A percentile compares a stretch with the other conserved stretches of the same genome.
phyloP scores from a whole-genome alignment of 2,797 vertebrate species.

The Selene dorsalis region DNA sequence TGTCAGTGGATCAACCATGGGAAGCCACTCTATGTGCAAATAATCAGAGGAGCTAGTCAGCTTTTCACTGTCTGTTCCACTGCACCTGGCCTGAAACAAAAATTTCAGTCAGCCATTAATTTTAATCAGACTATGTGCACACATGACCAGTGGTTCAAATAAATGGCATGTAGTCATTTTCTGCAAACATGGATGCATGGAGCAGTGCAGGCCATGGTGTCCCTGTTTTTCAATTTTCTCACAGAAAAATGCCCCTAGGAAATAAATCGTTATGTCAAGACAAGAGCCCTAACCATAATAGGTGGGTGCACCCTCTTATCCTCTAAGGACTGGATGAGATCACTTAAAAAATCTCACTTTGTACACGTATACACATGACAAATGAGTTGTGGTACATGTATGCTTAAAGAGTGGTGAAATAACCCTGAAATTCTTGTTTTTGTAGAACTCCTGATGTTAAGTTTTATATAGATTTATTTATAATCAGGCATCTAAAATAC shows the following conservation, averaged over 20 bases:
- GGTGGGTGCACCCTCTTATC: not conserved
- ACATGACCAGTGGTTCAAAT: conserved; percentile 21
- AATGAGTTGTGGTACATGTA: too few relatives aligned
- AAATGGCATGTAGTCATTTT: conserved; percentile 36
- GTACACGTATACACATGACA: too few relatives aligned
- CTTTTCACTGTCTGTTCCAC: conserved; percentile 41
- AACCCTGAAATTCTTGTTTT: too few relatives aligned
- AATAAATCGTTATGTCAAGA: conserved; percentile 4
- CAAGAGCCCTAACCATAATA: not conserved
- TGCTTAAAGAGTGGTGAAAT: too few relatives aligned
- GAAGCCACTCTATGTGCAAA: conserved; percentile 40
- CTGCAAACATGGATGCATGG: conserved; percentile 17
- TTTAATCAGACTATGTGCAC: conserved; percentile 52
- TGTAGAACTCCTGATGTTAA: too few relatives aligned
- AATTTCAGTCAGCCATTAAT: conserved; percentile 46
- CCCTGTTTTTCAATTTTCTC: conserved; percentile 23
- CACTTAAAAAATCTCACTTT: too few relatives aligned
- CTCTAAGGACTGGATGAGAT: not conserved
- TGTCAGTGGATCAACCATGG: conserved; percentile 50
- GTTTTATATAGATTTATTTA: too few relatives aligned
- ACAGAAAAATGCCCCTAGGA: conserved; percentile 9
- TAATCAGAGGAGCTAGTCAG: conserved; percentile 31
- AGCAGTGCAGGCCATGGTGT: conserved; percentile 2
- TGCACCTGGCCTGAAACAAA: conserved; percentile 9
- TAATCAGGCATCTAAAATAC: too few relatives aligned